Base-by-base conservation (phyloP, 2,797 vertebrate species). In the Rhinogobio ventralis region DNA sequence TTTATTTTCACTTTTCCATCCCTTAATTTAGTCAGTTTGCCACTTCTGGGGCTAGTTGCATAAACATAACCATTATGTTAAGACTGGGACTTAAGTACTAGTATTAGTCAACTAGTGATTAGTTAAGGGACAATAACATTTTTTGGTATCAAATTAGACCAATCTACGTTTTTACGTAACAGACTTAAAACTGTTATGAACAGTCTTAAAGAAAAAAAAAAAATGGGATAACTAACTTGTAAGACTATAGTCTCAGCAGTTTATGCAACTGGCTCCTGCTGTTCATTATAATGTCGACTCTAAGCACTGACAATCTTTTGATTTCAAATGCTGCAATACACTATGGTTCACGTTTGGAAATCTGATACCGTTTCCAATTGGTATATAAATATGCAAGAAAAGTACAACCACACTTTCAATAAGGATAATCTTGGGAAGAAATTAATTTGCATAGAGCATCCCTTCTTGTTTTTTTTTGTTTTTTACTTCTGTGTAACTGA, bases 391-490 rank as follows among this genome's bases (percentile, higher is more conserved):
- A 89, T 87, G 92, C 92, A 92, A 90, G 91, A 90, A 91, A 79
- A 92, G 89, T 88, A 90, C 91, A 91, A 93, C 91, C 90, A 90
- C 89, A 90, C 89, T 91, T 93, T 93, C 89, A 78, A 75, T 91
- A 92, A 88, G 93, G 91, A 94, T 91, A 94, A 94, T 95, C 94
- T 46, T 92, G 91, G 91, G 90, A 91, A 92, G 87, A 90, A 91
- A 91, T 92, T 73, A 93, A 93, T 85, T 95, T 95, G 95, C 95
- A 96, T 96, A 96, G 94, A 95, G 94, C 90, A 93, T 90, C 88
- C 87, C 90, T 36, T 36, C n/a, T n/a, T n/a, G n/a, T n/a, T n/a
- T 42, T 42, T 42, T 57, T 42, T 42, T 42, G n/a, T 19, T 57
- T 85, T 91, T 88, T 84, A 92, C 94, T 95, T 94, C 91, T 93